Base-by-base conservation (phyloP, 2,888 invertebrate genomes). In the Aspidapion aeneum region DNA sequence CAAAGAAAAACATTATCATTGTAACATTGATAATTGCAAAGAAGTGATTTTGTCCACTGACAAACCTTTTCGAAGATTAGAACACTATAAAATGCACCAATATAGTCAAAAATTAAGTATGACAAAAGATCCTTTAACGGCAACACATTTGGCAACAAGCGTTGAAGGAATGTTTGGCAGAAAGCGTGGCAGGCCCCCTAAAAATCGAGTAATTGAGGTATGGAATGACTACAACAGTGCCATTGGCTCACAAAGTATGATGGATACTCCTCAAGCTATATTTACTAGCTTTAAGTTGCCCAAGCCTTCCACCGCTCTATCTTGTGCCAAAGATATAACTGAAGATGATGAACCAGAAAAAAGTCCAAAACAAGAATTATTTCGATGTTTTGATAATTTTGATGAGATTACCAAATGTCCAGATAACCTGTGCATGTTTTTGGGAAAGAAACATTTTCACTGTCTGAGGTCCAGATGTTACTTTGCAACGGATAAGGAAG, bases 141-240 rank as follows among this genome's bases (percentile, higher is more conserved):
- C 84, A 75, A 84, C 83, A 1, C 85, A 86, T 70, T 72, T 85
- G 22, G 86, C 88, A 2, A 91, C 89, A 66, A 90, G 92, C 48
- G 86, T 94, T 70, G 95, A 96, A 78, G 94, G 94, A 60, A 93
- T 96, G 87, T 95, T 95, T 76, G 90, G 94, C 78, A 86, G 66
- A 51, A 95, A 96, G 74, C 85, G 97, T 22, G 97, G 98, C 55
- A 85, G 98, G 66, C 98, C 98, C n/a, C 97, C 97, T 16, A 98
- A 98, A 82, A 97, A 97, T 78, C 87, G 95, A 0, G 90, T 95
- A 16, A 94, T 95, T 51, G 94, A 95, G 85, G 93, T 94, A 66
- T 94, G 93, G 88, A 90, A 90, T 70, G 91, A 90, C 74, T 90
- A 90, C 76, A 63, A 63, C 21, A 56, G 58, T 12, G 18, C 61